phyloP scores from a whole-genome alignment of 1,140 invertebrate species.

The Drosophila watanabei region DNA sequence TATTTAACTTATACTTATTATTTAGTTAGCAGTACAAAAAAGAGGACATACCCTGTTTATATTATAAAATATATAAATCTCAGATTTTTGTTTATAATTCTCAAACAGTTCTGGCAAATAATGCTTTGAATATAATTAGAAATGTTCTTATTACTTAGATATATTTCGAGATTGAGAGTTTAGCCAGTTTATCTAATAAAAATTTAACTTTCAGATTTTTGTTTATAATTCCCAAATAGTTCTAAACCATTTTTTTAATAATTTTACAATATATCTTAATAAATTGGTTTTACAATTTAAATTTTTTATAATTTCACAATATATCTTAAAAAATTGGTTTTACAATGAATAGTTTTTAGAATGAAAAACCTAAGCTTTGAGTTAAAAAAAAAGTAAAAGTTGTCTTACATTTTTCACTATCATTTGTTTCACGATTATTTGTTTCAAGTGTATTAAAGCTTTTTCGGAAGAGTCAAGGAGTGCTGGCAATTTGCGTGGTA shows the following conservation, averaged over 20 bases:
- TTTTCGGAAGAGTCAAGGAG: constrained; percentile 1
- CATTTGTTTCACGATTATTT: too few relatives aligned
- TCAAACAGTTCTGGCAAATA: background rate
- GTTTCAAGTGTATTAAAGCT: constrained; percentile 20
- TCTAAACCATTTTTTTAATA: too few relatives aligned
- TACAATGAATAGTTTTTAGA: background rate
- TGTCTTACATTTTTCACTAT: too few relatives aligned
- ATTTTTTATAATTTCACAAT: too few relatives aligned
- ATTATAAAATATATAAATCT: too few relatives aligned
- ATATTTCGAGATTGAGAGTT: too few relatives aligned
- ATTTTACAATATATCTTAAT: background rate
- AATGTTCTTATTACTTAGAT: too few relatives aligned
- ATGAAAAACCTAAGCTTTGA: too few relatives aligned
- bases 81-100: background rate
- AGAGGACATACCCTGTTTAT: too few relatives aligned
- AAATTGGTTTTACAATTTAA: background rate
- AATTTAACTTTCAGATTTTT: background rate
- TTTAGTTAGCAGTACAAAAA: too few relatives aligned
- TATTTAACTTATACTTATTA: background rate
- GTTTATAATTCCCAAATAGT: background rate
- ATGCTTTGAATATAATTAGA: background rate
- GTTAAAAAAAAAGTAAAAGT: background rate
- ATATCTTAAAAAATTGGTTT: background rate
- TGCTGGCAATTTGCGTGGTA: background rate
- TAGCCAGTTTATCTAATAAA: too few relatives aligned